These are phyloP conservation scores for Sturnus vulgaris DNA, from an alignment of 2,113 vertebrate species.

Conservation along the genomic window DNA sequence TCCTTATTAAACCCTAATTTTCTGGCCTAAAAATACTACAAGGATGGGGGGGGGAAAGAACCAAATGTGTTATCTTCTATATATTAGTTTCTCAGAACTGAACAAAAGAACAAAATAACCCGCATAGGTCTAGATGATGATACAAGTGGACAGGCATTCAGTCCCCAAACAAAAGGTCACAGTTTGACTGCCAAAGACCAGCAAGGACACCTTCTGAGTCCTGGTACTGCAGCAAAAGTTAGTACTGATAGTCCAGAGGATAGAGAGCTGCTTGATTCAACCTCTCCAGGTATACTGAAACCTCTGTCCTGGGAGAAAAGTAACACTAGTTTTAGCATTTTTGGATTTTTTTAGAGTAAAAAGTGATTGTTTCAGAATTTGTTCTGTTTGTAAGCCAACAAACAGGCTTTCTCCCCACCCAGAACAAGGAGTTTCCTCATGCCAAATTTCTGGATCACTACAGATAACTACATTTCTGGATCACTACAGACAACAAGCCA, in stretches of 20 bases:
- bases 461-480: background rate
- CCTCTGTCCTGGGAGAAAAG: background rate
- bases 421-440: background rate
- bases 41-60: background rate
- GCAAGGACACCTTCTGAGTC: background rate
- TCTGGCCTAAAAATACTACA: background rate
- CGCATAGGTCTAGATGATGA: rapidly evolving
- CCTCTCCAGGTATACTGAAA: background rate
- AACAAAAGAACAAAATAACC: background rate
- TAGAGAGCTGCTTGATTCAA: background rate
- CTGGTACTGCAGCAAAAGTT: background rate
- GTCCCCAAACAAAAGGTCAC: background rate
- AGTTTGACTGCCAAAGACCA: background rate
- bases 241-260: background rate
- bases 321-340: background rate
- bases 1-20: background rate
- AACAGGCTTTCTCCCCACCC: background rate
- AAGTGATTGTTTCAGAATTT: background rate
- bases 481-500: background rate
- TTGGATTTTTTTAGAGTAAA: background rate
- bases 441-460: background rate
- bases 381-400: background rate
- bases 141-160: background rate
- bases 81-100: background rate
- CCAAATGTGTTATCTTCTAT: background rate